A percentile compares a stretch with the other conserved stretches of the same genome.
phyloP scores from a whole-genome alignment of 2,797 vertebrate genomes.

The Myotis pilosus region DNA sequence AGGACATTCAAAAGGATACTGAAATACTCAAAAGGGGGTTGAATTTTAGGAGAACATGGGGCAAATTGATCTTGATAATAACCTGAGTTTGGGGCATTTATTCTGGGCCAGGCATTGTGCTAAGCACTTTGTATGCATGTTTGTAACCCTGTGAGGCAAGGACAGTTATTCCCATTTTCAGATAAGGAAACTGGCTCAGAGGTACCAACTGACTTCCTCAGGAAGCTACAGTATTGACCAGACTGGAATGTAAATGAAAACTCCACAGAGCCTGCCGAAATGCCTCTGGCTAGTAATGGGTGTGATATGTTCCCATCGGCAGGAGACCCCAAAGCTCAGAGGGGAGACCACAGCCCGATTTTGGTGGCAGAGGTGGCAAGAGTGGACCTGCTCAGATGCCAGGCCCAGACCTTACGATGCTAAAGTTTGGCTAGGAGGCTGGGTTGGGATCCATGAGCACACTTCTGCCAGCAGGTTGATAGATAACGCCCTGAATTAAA shows the following conservation, averaged over 20 bases:
- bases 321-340: background rate
- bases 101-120: background rate
- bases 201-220: background rate
- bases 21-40: background rate
- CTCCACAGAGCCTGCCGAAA: background rate
- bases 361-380: background rate
- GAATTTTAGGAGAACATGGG: background rate
- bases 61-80: background rate
- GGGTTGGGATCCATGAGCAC: background rate
- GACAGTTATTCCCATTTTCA: background rate
- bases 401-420: background rate
- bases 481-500: background rate
- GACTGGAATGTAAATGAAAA: background rate
- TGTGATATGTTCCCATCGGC: background rate
- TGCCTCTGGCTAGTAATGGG: background rate
- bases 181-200: conserved; percentile 1
- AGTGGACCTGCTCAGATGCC: background rate
- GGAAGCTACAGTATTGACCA: background rate
- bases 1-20: background rate
- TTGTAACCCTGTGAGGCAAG: background rate
- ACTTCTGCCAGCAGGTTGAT: background rate
- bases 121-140: background rate
- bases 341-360: background rate
- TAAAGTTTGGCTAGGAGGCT: background rate
- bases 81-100: background rate